phyloP scores from a whole-genome alignment of 1,140 invertebrate species.

The Euura saliciscinereae region DNA sequence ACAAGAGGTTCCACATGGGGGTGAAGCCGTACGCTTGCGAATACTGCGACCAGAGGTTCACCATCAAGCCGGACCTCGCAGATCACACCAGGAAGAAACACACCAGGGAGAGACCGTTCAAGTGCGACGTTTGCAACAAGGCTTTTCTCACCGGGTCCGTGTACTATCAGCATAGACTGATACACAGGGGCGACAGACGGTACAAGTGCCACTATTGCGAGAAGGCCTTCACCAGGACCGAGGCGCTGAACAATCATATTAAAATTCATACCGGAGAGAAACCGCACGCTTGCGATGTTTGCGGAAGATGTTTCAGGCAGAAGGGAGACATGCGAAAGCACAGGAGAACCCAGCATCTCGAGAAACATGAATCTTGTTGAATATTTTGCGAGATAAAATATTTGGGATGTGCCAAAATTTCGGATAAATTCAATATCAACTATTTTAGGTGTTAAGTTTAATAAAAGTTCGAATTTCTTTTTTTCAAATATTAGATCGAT shows the following conservation, averaged over 20 bases:
- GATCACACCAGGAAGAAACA: constrained; percentile 71
- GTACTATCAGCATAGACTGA: constrained; percentile 75
- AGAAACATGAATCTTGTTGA: not conserved
- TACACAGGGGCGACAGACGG: constrained; percentile 81
- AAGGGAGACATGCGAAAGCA: constrained; percentile 68
- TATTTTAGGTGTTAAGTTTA: no score
- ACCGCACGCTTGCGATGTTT: constrained; percentile 71
- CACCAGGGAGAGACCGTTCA: constrained; percentile 73
- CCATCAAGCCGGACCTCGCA: constrained; percentile 70
- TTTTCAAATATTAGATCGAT: no score
- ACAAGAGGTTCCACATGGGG: constrained; percentile 66
- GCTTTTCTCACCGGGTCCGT: constrained; percentile 76
- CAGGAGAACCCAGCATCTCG: constrained; percentile 60
- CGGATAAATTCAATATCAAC: no score
- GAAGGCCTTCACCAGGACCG: constrained; percentile 65
- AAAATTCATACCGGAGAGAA: constrained; percentile 75
- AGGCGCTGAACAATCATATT: constrained; percentile 66
- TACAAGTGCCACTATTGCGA: constrained; percentile 72
- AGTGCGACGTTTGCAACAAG: constrained; percentile 73
- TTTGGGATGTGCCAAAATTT: no score
- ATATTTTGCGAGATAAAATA: not conserved
- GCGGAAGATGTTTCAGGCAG: constrained; percentile 69
- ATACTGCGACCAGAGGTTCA: constrained; percentile 67
- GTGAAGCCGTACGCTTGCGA: constrained; percentile 67
- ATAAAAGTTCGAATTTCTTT: no score